Evolutionary conservation across 2,797 vertebrate species (phyloP), one percentile per base, ranked within the genome.

Genomic region (Hippoglossus hippoglossus): DNA sequence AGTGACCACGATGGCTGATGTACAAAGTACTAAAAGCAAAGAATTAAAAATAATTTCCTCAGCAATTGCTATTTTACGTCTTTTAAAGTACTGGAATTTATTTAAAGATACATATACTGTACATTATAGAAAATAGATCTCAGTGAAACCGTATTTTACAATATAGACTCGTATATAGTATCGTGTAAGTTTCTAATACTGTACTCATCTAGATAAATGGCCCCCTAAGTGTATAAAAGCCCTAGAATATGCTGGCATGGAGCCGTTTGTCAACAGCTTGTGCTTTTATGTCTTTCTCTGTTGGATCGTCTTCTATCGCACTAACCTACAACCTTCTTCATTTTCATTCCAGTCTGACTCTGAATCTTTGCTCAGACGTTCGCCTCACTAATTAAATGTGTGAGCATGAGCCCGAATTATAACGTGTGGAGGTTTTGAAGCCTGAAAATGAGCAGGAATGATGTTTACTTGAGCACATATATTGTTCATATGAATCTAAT

Each of bases 191-290:
- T 31, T 9, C 7, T 31, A 31, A 31, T 8, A 28, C 1, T 28
- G 28, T 7, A 31, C 7, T 39, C 2, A 24, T 19, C 11, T 26
- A 18, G 13, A 59, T 50, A 12, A 53, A 75, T 56, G 24, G 2
- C 15, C 44, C n/a, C 34, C 7, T 18, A 5, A 49, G 3, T 6
- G 28, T 36, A 71, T 16, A 24, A 57, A 56, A 0, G 7, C 9
- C 24, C 49, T 57, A 4, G 22, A 25, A 50, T 36, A 18, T 41
- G 6, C 25, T 39, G 31, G 41, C 72, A 24, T 31, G 28, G 28
- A 31, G 28, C 28, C 28, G 55, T 54, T 65, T 64, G 24, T 63
- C 50, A 63, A 49, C 70, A 69, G 60, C 54, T 15, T 60, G 24
- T 34, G 44, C 39, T 53, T 55, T 66, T 64, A 22, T 44, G 1